Evolutionary conservation across 1,140 invertebrate species (phyloP).

Genomic region (Pseudomyrmex concolor): DNA sequence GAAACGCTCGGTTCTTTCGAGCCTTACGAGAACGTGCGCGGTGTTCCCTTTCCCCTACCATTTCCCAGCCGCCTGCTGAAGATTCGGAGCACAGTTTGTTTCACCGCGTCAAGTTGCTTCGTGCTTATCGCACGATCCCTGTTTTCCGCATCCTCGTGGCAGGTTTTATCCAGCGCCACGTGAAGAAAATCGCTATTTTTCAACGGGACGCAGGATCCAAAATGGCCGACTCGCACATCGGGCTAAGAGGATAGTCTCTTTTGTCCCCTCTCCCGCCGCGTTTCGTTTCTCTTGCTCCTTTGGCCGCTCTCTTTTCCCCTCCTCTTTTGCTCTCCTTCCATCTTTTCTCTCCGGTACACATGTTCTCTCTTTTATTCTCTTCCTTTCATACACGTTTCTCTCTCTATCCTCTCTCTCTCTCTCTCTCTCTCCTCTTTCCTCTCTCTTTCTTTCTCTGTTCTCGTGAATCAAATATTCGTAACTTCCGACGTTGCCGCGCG

Average conservation of each 20-base stretch:
- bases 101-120: too few relatives aligned
- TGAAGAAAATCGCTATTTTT: slow-evolving; percentile 76
- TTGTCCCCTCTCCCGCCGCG: slow-evolving; percentile 5
- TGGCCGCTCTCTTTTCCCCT: slow-evolving; percentile 5
- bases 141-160: slow-evolving; percentile 69
- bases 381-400: neutral
- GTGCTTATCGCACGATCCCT: slow-evolving; percentile 35
- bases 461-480: slow-evolving; percentile 61
- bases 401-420: slow-evolving; percentile 35
- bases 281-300: slow-evolving; percentile 57
- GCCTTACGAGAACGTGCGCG: too few relatives aligned
- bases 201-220: slow-evolving; percentile 80
- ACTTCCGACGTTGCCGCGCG: slow-evolving; percentile 52
- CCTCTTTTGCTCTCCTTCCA: slow-evolving; percentile 27
- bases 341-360: neutral
- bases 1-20: too few relatives aligned
- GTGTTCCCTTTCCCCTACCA: too few relatives aligned
- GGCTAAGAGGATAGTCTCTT: slow-evolving; percentile 71
- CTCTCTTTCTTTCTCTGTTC: slow-evolving; percentile 30
- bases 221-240: slow-evolving; percentile 78
- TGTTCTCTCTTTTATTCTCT: slow-evolving; percentile 32
- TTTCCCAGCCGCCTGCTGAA: too few relatives aligned
- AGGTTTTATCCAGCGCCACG: slow-evolving; percentile 73
- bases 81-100: too few relatives aligned
- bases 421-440: slow-evolving; percentile 11